These are phyloP conservation scores for Pipa parva DNA, from an alignment of 2,113 vertebrate genomes.

Conservation along the genomic window DNA sequence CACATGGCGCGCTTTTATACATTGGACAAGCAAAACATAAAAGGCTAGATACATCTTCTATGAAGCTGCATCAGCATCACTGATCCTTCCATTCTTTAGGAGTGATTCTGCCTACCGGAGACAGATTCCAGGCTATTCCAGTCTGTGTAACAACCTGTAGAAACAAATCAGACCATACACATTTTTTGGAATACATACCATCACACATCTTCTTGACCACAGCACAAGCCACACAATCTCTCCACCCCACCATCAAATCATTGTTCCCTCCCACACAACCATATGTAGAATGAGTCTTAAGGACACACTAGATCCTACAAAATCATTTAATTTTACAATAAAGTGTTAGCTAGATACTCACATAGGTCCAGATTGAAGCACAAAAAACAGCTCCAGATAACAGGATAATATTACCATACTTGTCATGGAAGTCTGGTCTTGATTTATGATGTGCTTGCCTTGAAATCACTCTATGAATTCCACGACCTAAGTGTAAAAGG, in stretches of 20 bases:
- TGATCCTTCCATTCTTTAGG: conserved; percentile 77
- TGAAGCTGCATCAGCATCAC: conserved; percentile 48
- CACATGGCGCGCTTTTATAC: no score
- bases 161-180: background rate
- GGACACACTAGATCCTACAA: no score
- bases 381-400: conserved; percentile 51
- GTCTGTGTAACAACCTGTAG: conserved; percentile 74
- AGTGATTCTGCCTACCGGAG: conserved; percentile 79
- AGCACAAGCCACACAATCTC: no score
- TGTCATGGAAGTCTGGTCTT: conserved; percentile 62
- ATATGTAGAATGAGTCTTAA: no score
- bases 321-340: no score
- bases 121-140: conserved; percentile 82
- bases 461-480: conserved; percentile 51
- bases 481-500: conserved; percentile 49
- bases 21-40: conserved; percentile 8
- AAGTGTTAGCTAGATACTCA: conserved; percentile 60
- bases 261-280: no score
- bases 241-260: no score
- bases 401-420: conserved; percentile 62
- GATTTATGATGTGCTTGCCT: conserved; percentile 58
- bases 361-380: conserved; percentile 59
- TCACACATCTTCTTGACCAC: no score
- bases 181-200: no score
- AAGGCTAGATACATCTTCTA: conserved; percentile 43